Base-by-base conservation (phyloP, 2,113 vertebrate genomes). In the Periophthalmus modestus region DNA sequence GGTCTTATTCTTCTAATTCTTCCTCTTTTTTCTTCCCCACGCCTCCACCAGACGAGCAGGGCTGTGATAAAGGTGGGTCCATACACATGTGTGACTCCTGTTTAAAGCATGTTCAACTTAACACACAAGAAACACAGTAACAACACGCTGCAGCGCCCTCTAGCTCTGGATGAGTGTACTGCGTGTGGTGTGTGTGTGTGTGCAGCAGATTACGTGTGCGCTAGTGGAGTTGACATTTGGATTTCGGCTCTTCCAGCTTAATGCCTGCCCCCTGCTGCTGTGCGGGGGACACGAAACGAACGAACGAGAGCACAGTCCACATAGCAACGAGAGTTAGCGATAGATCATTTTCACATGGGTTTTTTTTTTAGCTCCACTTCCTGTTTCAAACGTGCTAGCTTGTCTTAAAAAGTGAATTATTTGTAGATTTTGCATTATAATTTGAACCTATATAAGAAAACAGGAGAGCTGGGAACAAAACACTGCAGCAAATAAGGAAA, bases 31-130 rank as follows among this genome's bases (percentile, higher is more conserved):
- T 72, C 66, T 76, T 62, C 74, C 23, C 46, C 74, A 93, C 91
- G 81, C 89, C 71, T 62, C 1, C 92, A 71, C n/a, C 92, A 96
- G 96, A 95, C 86, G 96, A 98, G 90, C 96, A 96, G 80, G 94
- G 95, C 93, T 97, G 96, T 93, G 96, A 98, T 66, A 96, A 96
- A 97, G 96, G 97, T 98, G 95, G 89, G 96, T 95, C 68, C 43
- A 61, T 39, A 46, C 68, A 69, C 54, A 77, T 48, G 33, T 23
- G 36, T 34, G 66, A 62, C 77, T 54, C 57, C 36, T 48, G 68
- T 47, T 43, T 18, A 28, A 11, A 24, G 67, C 23, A 52, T 34
- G 61, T 19, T 57, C 68, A 69, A 18, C 71, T 3, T 2, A 16
- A 66, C 46, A 75, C 48, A 58, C 72, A 72, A 36, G 36, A 62